A percentile compares a stretch with the other conserved stretches of the same genome.
These are phyloP conservation scores for Ectemnius continuus DNA, from an alignment of 2,888 invertebrate species.

Conservation along the genomic window DNA sequence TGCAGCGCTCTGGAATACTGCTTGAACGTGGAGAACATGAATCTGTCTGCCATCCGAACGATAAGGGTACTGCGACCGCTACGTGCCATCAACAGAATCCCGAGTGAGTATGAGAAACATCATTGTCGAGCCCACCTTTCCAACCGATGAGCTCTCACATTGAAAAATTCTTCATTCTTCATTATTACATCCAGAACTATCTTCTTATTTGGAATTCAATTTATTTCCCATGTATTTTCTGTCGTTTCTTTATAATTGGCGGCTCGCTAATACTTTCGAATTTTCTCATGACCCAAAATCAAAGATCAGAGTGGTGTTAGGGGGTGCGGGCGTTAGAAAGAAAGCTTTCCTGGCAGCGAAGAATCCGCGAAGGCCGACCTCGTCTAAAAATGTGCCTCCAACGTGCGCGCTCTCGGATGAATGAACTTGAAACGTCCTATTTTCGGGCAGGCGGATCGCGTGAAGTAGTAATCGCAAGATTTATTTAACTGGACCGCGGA, in stretches of 20 bases:
- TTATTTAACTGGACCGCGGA: constrained; percentile 8
- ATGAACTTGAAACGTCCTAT: constrained; percentile 29
- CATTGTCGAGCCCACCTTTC: not conserved
- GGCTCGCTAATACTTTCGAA: no score
- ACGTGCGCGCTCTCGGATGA: constrained; percentile 3
- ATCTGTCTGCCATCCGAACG: constrained; percentile 98
- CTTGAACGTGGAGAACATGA: constrained; percentile 97
- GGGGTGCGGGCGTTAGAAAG: no score
- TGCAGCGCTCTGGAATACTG: constrained; percentile 91
- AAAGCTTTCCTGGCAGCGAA: not conserved
- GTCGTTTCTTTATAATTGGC: no score
- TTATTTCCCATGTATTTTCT: no score
- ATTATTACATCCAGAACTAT: no score
- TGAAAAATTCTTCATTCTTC: no score
- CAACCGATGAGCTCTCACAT: constrained; percentile 3
- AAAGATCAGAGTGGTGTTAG: no score
- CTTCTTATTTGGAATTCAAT: no score
- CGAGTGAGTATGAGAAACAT: constrained; percentile 87
- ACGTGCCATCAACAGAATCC: constrained; percentile 99
- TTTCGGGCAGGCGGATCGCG: not conserved
- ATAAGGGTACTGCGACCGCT: constrained; percentile 97
- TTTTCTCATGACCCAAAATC: no score
- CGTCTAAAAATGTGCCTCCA: constrained; percentile 9
- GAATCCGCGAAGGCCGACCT: constrained; percentile 4
- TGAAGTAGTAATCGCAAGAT: constrained; percentile 27